Conservation (phyloP, 1,140 invertebrate species). For the Pissodes strobi region DNA sequence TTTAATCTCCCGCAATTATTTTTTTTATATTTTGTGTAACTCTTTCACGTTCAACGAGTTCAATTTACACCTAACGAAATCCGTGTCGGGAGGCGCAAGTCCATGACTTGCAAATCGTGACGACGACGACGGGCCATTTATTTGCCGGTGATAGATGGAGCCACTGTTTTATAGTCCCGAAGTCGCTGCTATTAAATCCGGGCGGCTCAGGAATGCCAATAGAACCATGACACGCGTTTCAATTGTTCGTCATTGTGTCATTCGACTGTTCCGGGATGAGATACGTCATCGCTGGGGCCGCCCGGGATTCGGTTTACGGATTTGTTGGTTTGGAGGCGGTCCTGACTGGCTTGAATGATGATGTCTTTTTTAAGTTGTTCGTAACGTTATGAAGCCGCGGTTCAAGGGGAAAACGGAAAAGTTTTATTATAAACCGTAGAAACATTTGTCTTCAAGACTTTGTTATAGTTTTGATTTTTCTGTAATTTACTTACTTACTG, state of each 20-base stretch:
- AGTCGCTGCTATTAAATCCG: constrained; percentile 22
- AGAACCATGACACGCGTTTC: constrained; percentile 27
- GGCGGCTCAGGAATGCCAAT: constrained; percentile 28
- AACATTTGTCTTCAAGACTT: too few relatives aligned
- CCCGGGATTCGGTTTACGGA: background rate
- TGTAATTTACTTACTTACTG: too few relatives aligned
- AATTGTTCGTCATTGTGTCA: constrained; percentile 31
- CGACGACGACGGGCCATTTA: constrained; percentile 4
- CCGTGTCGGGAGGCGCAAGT: constrained; percentile 1
- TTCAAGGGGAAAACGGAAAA: too few relatives aligned
- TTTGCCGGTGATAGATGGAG: constrained; percentile 27
- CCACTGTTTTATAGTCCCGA: constrained; percentile 28
- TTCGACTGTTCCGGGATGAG: constrained; percentile 12
- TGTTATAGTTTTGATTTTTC: too few relatives aligned
- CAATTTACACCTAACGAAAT: constrained; percentile 17
- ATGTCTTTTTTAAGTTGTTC: background rate
- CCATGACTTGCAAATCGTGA: constrained; percentile 15
- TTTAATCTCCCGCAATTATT: too few relatives aligned
- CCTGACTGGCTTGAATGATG: background rate
- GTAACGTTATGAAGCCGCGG: too few relatives aligned
- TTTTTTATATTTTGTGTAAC: too few relatives aligned
- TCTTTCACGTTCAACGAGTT: too few relatives aligned
- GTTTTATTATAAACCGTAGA: too few relatives aligned
- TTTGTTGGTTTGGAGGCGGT: background rate
- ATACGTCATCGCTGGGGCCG: background rate